Percentiles rank a stretch among this genome's conserved stretches.
Conservation (phyloP, 2,888 invertebrate genomes). For the Hirudinaria manillensis region DNA sequence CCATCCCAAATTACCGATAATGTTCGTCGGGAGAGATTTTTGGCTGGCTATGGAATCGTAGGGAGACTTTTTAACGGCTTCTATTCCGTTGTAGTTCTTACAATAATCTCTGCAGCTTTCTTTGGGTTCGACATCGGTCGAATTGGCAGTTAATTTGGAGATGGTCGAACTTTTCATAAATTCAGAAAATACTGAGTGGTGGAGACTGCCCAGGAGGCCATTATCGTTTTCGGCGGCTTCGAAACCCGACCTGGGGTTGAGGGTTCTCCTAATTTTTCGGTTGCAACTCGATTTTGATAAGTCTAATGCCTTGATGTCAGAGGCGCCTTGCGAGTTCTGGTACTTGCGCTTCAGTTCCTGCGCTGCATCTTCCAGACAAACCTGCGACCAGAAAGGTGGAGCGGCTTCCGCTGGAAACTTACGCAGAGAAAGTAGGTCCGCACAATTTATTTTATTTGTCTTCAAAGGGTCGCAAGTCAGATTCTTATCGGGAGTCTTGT, state of each 20-base stretch:
- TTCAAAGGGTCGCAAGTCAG: too few relatives aligned
- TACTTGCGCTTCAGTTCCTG: too few relatives aligned
- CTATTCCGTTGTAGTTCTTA: neutral
- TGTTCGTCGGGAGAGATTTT: neutral
- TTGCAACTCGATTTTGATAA: neutral
- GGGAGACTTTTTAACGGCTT: neutral
- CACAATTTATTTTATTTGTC: too few relatives aligned
- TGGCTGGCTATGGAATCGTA: neutral
- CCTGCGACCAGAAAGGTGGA: too few relatives aligned
- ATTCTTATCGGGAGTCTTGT: too few relatives aligned
- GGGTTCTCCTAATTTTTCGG: neutral
- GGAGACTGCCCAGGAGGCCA: neutral
- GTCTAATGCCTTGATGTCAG: neutral
- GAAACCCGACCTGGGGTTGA: neutral
- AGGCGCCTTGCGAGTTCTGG: too few relatives aligned
- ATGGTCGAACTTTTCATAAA: constrained; percentile 2
- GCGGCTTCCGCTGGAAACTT: too few relatives aligned
- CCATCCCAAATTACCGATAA: constrained; percentile 13
- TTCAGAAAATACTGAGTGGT: constrained; percentile 8
- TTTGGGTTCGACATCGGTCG: neutral
- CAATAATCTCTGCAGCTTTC: neutral
- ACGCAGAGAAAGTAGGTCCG: too few relatives aligned
- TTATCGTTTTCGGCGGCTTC: neutral
- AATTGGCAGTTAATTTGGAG: neutral
- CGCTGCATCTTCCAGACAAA: too few relatives aligned